Evolutionary conservation across 2,888 invertebrate genomes (phyloP).

Genomic region (Eulithis prunata): DNA sequence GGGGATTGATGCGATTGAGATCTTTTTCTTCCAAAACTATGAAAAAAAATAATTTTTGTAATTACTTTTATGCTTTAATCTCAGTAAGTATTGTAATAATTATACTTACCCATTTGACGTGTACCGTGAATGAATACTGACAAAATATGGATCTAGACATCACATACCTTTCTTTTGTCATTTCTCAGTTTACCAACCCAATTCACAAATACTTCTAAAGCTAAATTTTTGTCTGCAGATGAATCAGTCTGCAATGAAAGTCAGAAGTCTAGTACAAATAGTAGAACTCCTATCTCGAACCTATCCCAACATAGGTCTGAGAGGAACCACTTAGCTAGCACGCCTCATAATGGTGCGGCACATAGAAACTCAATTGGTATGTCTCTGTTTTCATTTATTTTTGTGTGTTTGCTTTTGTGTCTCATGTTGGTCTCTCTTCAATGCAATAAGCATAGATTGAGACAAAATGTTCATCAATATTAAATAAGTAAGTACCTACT

Average conservation of each 20-base stretch:
- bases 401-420: conserved; percentile 25
- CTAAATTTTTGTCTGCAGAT: conserved; percentile 75
- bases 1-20: no score
- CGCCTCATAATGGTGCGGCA: conserved; percentile 72
- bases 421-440: neutral
- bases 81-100: no score
- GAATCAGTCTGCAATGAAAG: conserved; percentile 77
- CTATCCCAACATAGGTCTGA: conserved; percentile 71
- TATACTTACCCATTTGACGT: no score
- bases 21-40: no score
- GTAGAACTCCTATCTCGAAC: conserved; percentile 64
- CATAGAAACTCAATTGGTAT: conserved; percentile 77
- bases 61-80: no score
- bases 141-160: no score
- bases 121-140: no score
- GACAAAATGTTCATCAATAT: neutral
- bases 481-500: no score
- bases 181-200: conserved; percentile 45
- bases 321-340: conserved; percentile 58
- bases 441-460: neutral
- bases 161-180: neutral
- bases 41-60: no score
- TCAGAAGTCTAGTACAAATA: conserved; percentile 71
- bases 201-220: conserved; percentile 43
- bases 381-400: conserved; percentile 49